These are phyloP conservation scores for Aleiodes sp. DNA, from an alignment of 1,140 invertebrate genomes.

Conservation along the genomic window DNA sequence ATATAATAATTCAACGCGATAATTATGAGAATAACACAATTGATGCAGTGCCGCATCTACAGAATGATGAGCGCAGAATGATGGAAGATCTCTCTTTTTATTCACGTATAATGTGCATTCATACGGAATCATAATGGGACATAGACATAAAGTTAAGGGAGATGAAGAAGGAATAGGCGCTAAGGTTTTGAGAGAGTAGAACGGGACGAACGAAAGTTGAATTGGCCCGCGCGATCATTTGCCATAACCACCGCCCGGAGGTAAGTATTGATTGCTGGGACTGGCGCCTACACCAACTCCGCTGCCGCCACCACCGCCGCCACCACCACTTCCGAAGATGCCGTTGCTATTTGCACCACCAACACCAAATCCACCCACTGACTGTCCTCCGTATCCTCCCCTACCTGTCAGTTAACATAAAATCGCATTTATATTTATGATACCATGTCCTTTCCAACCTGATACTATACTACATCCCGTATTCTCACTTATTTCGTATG, in stretches of 20 bases:
- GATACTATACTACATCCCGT: neutral
- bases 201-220: constrained; percentile 1
- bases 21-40: constrained; percentile 12
- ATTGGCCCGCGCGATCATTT: constrained; percentile 49
- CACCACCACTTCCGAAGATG: constrained; percentile 24
- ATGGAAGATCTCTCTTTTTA: neutral
- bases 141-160: too few species aligned
- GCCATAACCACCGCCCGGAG: constrained; percentile 53
- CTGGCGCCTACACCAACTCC: constrained; percentile 39
- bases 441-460: constrained; percentile 30
- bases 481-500: neutral
- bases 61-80: neutral
- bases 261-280: constrained; percentile 59
- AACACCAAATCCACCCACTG: constrained; percentile 27
- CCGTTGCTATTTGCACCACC: constrained; percentile 36
- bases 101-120: too few species aligned
- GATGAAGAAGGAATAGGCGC: too few species aligned
- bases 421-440: constrained; percentile 53
- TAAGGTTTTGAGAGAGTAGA: neutral
- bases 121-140: too few species aligned
- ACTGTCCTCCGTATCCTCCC: constrained; percentile 33
- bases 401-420: constrained; percentile 51
- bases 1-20: neutral
- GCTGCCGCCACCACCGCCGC: neutral
- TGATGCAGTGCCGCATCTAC: neutral